Evolutionary conservation across 2,797 vertebrate species (phyloP).

Genomic region (Cryptoprocta ferox): DNA sequence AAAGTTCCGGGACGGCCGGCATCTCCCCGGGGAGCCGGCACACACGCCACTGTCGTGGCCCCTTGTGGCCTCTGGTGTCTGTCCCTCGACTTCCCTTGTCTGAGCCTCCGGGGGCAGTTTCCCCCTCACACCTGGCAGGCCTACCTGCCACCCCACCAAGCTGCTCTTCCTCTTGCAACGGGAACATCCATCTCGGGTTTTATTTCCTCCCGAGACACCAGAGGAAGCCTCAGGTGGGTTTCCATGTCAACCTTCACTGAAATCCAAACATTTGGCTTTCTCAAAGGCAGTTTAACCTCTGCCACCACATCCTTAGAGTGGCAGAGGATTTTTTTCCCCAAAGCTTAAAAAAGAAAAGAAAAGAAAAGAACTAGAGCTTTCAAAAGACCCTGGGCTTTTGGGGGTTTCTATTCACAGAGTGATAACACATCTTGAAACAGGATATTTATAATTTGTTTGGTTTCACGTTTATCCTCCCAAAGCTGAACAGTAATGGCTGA

Average conservation of each 20-base stretch:
- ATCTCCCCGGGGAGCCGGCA: neutral
- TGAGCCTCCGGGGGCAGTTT: neutral
- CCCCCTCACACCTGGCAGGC: neutral
- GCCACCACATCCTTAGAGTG: conserved; percentile 53
- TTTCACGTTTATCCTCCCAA: conserved; percentile 75
- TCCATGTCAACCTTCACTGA: conserved; percentile 72
- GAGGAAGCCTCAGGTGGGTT: conserved; percentile 75
- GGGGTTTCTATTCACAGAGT: conserved; percentile 67
- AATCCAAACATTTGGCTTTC: conserved; percentile 74
- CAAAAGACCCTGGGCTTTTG: conserved; percentile 56
- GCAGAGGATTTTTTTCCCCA: conserved; percentile 28
- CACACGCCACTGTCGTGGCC: neutral
- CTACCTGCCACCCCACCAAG: neutral
- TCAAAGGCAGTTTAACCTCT: conserved; percentile 76
- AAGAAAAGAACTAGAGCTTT: neutral
- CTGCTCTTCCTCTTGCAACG: neutral
- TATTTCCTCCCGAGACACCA: conserved; percentile 57
- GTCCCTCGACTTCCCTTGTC: neutral
- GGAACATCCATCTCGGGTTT: conserved; percentile 53
- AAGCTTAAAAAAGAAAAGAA: conserved; percentile 42
- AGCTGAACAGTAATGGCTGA: conserved; percentile 70
- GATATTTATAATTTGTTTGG: conserved; percentile 79
- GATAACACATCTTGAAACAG: conserved; percentile 78
- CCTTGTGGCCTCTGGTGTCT: neutral
- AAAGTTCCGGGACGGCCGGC: neutral